These are phyloP conservation scores for Dreissena polymorpha DNA, from an alignment of 1,140 invertebrate species.

Conservation along the genomic window DNA sequence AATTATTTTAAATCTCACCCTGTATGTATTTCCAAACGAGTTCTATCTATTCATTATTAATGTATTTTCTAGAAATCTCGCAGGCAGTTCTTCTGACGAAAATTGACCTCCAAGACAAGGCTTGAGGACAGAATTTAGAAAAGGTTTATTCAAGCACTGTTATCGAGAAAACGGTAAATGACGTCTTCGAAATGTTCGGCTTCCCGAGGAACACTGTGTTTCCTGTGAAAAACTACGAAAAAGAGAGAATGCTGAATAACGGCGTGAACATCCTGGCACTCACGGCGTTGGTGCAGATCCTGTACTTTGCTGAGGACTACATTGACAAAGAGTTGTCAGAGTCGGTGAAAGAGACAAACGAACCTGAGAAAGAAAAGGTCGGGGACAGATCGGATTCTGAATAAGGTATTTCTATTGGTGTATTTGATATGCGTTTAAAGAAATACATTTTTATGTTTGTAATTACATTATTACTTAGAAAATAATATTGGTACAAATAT, in stretches of 20 bases:
- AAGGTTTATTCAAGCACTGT: constrained; percentile 9
- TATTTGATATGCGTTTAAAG: too few relatives aligned
- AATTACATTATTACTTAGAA: too few relatives aligned
- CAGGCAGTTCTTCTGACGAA: constrained; percentile 45
- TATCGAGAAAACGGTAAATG: constrained; percentile 26
- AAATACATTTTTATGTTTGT: too few relatives aligned
- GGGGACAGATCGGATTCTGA: too few relatives aligned
- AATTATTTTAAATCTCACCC: too few relatives aligned
- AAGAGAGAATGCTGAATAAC: constrained; percentile 26
- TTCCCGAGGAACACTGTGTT: constrained; percentile 37
- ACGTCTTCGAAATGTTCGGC: constrained; percentile 30
- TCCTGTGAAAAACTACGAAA: constrained; percentile 47
- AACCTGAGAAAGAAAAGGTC: too few relatives aligned
- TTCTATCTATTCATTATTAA: too few relatives aligned
- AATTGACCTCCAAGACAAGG: constrained; percentile 22
- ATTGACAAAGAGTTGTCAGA: constrained; percentile 1
- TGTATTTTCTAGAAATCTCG: constrained; percentile 23
- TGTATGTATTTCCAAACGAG: too few relatives aligned
- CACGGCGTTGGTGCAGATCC: constrained; percentile 12
- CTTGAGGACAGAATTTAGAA: constrained; percentile 2
- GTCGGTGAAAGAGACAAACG: too few relatives aligned
- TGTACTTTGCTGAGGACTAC: constrained; percentile 42
- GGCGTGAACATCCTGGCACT: constrained; percentile 29
- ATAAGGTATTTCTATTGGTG: too few relatives aligned
- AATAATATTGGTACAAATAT: too few relatives aligned